Evolutionary conservation across 2,888 invertebrate genomes (phyloP).

Genomic region (Tetranychus piercei): DNA sequence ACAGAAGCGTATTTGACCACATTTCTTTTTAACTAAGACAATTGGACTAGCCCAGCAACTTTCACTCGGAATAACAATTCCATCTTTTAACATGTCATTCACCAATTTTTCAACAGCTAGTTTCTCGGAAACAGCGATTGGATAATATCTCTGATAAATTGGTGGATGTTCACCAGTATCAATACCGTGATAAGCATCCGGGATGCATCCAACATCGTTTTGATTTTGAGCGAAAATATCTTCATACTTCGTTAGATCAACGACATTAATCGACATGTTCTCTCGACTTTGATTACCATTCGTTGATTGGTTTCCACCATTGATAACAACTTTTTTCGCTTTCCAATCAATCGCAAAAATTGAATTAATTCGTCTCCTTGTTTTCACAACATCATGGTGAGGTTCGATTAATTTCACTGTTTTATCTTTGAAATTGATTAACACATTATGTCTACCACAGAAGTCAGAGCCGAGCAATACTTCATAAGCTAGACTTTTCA

Average conservation of each 20-base stretch:
- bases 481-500: no score
- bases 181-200: neutral
- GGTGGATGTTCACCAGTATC: neutral
- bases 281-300: no score
- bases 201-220: neutral
- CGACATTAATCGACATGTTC: neutral
- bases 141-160: neutral
- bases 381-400: no score
- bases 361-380: no score
- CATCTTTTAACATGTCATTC: slow-evolving; percentile 1
- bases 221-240: neutral
- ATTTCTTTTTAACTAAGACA: slow-evolving; percentile 7
- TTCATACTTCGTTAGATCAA: neutral
- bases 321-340: no score
- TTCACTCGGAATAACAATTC: neutral
- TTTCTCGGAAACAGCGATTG: neutral
- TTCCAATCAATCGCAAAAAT: no score
- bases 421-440: no score
- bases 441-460: no score
- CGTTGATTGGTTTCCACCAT: no score
- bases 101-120: neutral
- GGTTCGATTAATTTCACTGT: no score
- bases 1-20: neutral
- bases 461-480: no score
- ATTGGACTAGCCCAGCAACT: neutral